Conservation (phyloP, 2,113 vertebrate genomes). For the Solea senegalensis region DNA sequence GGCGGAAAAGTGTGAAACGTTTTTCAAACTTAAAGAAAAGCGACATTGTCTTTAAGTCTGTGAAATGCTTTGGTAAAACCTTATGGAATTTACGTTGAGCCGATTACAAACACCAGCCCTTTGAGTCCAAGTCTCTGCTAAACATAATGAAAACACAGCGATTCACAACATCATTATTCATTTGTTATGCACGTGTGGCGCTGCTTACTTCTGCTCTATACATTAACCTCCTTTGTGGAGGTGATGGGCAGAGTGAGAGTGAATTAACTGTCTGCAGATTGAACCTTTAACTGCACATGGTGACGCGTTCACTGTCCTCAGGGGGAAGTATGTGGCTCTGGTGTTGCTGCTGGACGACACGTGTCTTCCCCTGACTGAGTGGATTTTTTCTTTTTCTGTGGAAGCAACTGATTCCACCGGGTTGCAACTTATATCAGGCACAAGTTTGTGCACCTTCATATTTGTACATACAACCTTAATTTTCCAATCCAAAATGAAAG, state of each 20-base stretch:
- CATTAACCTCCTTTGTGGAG: background rate
- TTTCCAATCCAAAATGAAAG: too few relatives aligned
- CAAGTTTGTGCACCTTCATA: too few relatives aligned
- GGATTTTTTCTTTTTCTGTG: background rate
- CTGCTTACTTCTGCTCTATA: constrained; percentile 8
- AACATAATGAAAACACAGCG: constrained; percentile 1
- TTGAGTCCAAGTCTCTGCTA: background rate
- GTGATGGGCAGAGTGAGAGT: background rate
- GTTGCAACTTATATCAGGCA: too few relatives aligned
- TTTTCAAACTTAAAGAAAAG: background rate
- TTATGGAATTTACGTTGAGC: background rate
- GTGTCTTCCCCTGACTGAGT: constrained; percentile 23
- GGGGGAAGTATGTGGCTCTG: background rate
- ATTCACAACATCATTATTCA: background rate
- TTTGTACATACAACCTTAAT: too few relatives aligned
- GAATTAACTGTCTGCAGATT: constrained; percentile 23
- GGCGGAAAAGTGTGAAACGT: background rate
- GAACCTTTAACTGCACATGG: constrained; percentile 18
- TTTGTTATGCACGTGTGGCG: background rate
- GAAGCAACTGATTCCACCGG: background rate
- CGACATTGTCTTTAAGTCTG: background rate
- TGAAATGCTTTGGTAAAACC: background rate
- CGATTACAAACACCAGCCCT: background rate
- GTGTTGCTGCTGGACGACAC: constrained; percentile 22
- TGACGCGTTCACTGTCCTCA: constrained; percentile 44